Evolutionary conservation across 2,113 vertebrate species (phyloP).

Genomic region (Vanacampus margaritifer): DNA sequence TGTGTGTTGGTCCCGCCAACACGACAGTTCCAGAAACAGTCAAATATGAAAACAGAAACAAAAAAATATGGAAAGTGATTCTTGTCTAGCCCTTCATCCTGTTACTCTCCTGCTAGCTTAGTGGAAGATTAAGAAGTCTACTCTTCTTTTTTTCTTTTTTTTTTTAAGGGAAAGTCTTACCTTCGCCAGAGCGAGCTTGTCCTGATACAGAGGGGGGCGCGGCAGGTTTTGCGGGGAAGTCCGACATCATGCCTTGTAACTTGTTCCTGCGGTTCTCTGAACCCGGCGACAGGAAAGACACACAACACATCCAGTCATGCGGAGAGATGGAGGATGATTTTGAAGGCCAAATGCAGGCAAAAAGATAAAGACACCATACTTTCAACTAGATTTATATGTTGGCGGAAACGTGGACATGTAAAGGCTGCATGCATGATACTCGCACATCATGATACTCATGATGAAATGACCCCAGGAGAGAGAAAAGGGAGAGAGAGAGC

Average conservation of each 20-base stretch:
- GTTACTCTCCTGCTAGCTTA: slow-evolving; percentile 21
- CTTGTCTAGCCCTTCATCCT: slow-evolving; percentile 6
- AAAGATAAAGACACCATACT: slow-evolving; percentile 24
- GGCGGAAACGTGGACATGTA: slow-evolving; percentile 21
- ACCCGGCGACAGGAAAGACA: slow-evolving; percentile 62
- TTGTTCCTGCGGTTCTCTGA: slow-evolving; percentile 85
- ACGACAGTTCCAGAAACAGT: not conserved
- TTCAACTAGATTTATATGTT: not conserved
- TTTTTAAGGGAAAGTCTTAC: slow-evolving; percentile 58
- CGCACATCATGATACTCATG: slow-evolving; percentile 14
- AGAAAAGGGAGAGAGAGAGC: not conserved
- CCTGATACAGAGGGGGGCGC: slow-evolving; percentile 73
- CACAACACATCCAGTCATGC: slow-evolving; percentile 64
- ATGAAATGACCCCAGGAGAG: slow-evolving; percentile 36
- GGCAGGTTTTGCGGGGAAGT: slow-evolving; percentile 80
- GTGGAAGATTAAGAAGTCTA: not conserved
- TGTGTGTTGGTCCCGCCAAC: not conserved
- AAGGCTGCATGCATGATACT: slow-evolving; percentile 50
- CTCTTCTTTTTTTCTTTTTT: not conserved
- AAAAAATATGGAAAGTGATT: not conserved
- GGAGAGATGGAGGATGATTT: slow-evolving; percentile 34
- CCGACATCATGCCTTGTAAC: slow-evolving; percentile 84
- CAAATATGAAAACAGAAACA: no score
- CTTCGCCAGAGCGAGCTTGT: slow-evolving; percentile 79
- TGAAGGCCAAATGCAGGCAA: slow-evolving; percentile 32